Conservation (phyloP, 2,113 vertebrate species). For the Sebastes schlegelii region DNA sequence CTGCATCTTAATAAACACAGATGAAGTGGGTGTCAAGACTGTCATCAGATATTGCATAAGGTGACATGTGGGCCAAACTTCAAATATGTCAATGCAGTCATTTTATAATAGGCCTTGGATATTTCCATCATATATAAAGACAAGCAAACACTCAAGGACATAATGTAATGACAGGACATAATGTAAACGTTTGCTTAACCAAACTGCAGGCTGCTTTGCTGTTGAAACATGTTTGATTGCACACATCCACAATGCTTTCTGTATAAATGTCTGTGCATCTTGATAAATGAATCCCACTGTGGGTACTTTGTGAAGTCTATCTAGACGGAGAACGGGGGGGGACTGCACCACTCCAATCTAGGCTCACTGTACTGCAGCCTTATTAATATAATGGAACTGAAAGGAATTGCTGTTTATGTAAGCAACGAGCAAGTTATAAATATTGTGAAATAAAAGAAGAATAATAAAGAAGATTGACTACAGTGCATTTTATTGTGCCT, state of each 20-base stretch:
- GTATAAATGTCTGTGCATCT: not conserved
- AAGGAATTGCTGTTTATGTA: constrained; percentile 27
- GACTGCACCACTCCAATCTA: not conserved
- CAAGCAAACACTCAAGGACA: not conserved
- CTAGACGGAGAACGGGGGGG: not conserved
- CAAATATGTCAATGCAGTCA: no score
- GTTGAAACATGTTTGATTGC: constrained; percentile 4
- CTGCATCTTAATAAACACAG: not conserved
- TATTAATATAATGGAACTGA: constrained; percentile 38
- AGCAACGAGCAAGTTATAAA: constrained; percentile 19
- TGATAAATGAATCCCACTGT: constrained; percentile 31
- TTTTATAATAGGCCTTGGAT: constrained; percentile 5
- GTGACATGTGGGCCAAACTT: not conserved
- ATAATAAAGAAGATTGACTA: constrained; percentile 50
- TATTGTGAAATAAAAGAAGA: constrained; percentile 46
- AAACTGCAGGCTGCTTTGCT: not conserved
- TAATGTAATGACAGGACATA: not conserved
- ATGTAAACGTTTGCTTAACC: constrained; percentile 17
- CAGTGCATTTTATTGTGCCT: constrained; percentile 6
- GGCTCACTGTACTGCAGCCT: not conserved
- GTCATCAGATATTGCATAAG: not conserved
- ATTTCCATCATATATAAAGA: constrained; percentile 10
- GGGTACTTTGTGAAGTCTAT: not conserved
- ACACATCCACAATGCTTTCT: constrained; percentile 11
- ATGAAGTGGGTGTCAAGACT: not conserved